Percentiles rank a stretch among this genome's conserved stretches.
Evolutionary conservation across 1,140 invertebrate species (phyloP).

Genomic region (Eriosoma lanigerum): DNA sequence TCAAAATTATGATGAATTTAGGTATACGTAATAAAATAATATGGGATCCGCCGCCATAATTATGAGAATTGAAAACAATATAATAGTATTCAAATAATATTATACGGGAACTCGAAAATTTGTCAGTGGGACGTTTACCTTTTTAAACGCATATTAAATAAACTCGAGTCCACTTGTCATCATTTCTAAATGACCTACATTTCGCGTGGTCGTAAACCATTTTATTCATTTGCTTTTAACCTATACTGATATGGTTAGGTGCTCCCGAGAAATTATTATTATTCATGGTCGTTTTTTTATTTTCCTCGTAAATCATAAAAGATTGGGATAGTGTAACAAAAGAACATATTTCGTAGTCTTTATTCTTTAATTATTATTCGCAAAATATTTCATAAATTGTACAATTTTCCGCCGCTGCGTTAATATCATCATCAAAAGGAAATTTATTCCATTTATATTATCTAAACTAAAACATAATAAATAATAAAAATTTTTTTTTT

Average conservation of each 20-base stretch:
- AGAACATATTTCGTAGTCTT: constrained; percentile 16
- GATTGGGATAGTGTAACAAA: constrained; percentile 16
- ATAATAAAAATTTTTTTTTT: too few relatives aligned
- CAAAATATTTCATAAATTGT: too few relatives aligned
- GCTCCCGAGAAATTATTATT: constrained; percentile 24
- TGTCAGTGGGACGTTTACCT: constrained; percentile 18
- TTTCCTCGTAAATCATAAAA: constrained; percentile 22
- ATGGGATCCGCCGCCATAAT: not conserved
- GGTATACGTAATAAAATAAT: not conserved
- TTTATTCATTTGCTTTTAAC: constrained; percentile 13
- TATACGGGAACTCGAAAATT: not conserved
- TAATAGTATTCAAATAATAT: not conserved
- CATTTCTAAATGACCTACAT: constrained; percentile 25
- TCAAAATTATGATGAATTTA: too few relatives aligned
- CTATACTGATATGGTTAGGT: constrained; percentile 16
- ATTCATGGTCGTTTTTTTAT: constrained; percentile 40
- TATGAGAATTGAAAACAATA: not conserved
- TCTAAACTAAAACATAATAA: constrained; percentile 1
- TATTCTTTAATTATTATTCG: not conserved
- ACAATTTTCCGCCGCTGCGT: too few relatives aligned
- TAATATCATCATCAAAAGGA: too few relatives aligned
- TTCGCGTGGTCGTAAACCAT: constrained; percentile 12
- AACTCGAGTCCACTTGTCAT: constrained; percentile 19
- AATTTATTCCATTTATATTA: not conserved
- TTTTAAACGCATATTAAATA: not conserved